Evolutionary conservation across 2,888 invertebrate genomes (phyloP).

Genomic region (Platypus cylindrus): DNA sequence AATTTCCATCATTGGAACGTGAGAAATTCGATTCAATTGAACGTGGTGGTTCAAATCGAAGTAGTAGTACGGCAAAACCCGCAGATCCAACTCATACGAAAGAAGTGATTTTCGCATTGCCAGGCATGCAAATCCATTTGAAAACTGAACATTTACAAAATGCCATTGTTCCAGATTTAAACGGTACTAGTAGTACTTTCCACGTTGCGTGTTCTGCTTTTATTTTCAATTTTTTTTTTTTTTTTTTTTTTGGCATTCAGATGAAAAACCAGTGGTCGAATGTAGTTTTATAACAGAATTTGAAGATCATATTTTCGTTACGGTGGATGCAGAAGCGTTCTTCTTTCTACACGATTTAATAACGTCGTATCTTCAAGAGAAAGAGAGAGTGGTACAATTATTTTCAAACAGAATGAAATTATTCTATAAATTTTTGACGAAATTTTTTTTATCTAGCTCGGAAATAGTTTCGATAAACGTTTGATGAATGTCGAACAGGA

Average conservation of each 20-base stretch:
- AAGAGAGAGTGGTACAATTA: constrained; percentile 59
- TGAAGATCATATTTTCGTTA: constrained; percentile 96
- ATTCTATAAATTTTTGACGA: constrained; percentile 4
- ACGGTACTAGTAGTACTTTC: constrained; percentile 34
- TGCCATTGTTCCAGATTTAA: constrained; percentile 53
- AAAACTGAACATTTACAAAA: constrained; percentile 86
- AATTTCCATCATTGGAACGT: constrained; percentile 79
- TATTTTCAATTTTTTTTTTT: neutral
- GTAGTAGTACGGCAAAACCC: constrained; percentile 40
- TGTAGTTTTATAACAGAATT: constrained; percentile 98
- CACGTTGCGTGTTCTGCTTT: neutral
- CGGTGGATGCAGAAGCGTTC: constrained; percentile 96
- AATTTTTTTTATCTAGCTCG: neutral
- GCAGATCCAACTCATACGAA: constrained; percentile 71
- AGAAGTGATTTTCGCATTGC: constrained; percentile 94
- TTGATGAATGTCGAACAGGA: constrained; percentile 21
- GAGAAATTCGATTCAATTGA: constrained; percentile 52
- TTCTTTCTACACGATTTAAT: constrained; percentile 95
- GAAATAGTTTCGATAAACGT: constrained; percentile 21
- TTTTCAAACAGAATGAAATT: neutral
- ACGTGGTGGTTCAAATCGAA: constrained; percentile 40
- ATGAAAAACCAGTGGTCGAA: constrained; percentile 77
- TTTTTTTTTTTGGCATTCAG: too few relatives aligned
- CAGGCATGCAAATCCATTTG: constrained; percentile 81
- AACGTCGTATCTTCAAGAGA: constrained; percentile 89